Conservation (phyloP, 2,888 invertebrate species). For the Agrotis puta region DNA sequence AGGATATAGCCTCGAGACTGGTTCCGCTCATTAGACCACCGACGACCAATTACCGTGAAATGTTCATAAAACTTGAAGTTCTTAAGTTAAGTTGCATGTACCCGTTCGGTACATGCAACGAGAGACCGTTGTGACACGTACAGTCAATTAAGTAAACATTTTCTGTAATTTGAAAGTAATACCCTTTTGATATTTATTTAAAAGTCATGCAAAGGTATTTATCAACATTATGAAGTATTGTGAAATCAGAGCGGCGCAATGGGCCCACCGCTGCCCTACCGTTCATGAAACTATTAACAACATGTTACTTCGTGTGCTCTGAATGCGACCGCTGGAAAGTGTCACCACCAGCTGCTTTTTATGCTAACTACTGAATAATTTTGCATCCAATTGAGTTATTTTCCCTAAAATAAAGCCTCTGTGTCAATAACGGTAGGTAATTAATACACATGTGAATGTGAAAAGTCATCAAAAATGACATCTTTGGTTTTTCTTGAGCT, state of each 20-base stretch:
- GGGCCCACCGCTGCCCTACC: background rate
- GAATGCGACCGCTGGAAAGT: conserved; percentile 23
- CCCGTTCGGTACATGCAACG: conserved; percentile 9
- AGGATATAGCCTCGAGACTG: conserved; percentile 37
- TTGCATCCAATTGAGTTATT: conserved; percentile 17
- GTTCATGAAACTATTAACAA: conserved; percentile 34
- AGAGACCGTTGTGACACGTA: conserved; percentile 38
- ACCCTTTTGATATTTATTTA: conserved; percentile 52
- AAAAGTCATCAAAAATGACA: conserved; percentile 8
- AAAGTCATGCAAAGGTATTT: conserved; percentile 40
- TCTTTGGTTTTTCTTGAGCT: background rate
- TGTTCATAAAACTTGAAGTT: conserved; percentile 36
- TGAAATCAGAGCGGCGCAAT: conserved; percentile 37
- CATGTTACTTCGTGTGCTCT: conserved; percentile 16
- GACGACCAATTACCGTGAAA: conserved; percentile 47
- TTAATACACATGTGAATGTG: conserved; percentile 6
- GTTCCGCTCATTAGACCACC: conserved; percentile 49
- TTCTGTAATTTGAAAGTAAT: conserved; percentile 57
- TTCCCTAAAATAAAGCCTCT: conserved; percentile 12
- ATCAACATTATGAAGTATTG: conserved; percentile 28
- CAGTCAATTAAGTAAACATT: conserved; percentile 52
- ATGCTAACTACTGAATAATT: conserved; percentile 40
- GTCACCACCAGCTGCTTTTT: conserved; percentile 14
- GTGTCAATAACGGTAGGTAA: conserved; percentile 1
- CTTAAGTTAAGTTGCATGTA: conserved; percentile 29